Evolutionary conservation across 2,113 vertebrate species (phyloP).

Genomic region (Copsychus sechellarum): DNA sequence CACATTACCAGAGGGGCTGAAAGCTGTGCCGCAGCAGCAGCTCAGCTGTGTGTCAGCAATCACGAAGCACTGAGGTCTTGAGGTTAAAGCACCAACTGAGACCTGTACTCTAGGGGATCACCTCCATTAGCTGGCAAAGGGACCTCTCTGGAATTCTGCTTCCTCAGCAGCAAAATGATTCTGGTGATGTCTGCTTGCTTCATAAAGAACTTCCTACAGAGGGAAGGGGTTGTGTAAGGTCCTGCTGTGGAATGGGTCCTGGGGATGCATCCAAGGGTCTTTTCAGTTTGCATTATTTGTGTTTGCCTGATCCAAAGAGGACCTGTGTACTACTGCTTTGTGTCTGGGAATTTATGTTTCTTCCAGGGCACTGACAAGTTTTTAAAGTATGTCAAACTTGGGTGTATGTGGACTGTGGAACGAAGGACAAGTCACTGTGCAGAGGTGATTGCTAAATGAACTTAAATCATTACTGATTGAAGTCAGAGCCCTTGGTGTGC

Average conservation of each 20-base stretch:
- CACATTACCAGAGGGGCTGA: not conserved
- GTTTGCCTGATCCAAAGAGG: not conserved
- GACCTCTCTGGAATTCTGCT: not conserved
- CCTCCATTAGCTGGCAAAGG: not conserved
- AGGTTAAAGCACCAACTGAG: not conserved
- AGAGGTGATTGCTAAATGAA: not conserved
- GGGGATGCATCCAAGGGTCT: accelerated
- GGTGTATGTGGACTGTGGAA: not conserved
- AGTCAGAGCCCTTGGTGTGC: not conserved
- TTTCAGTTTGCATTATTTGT: not conserved
- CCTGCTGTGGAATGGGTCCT: not conserved
- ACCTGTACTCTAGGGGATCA: not conserved
- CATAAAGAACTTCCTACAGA: not conserved
- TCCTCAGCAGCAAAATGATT: not conserved
- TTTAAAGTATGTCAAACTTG: not conserved
- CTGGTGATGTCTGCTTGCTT: not conserved
- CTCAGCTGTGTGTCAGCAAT: not conserved
- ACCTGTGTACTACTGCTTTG: not conserved
- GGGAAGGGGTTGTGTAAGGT: not conserved
- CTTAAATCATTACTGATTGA: not conserved
- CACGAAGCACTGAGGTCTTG: not conserved
- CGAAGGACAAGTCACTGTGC: not conserved
- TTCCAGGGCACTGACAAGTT: not conserved
- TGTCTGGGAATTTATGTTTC: not conserved
- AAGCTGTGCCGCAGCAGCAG: not conserved